Percentiles rank a stretch among this genome's conserved stretches.
These are phyloP conservation scores for Gymnodraco acuticeps DNA, from an alignment of 2,797 vertebrate species.

Conservation along the genomic window DNA sequence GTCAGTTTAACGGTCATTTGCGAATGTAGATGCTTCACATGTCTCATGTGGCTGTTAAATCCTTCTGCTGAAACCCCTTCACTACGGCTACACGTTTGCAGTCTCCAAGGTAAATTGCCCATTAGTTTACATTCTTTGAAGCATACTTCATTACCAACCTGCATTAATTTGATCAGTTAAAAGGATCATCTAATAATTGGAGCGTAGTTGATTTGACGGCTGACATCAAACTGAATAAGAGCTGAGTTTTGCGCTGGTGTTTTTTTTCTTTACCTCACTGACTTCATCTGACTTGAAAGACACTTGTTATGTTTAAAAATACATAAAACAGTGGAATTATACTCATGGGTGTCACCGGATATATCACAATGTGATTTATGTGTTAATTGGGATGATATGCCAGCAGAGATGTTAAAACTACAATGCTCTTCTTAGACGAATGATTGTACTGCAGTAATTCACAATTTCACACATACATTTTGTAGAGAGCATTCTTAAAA, in stretches of 20 bases:
- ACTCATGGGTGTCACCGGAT: constrained; percentile 27
- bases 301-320: constrained; percentile 50
- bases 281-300: constrained; percentile 41
- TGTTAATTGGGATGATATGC: constrained; percentile 55
- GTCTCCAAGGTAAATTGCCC: constrained; percentile 38
- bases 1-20: constrained; percentile 40
- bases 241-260: background rate
- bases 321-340: constrained; percentile 25
- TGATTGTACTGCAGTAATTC: constrained; percentile 4
- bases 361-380: constrained; percentile 28
- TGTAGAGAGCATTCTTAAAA: background rate
- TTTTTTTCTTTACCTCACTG: constrained; percentile 24
- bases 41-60: constrained; percentile 56
- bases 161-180: constrained; percentile 8
- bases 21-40: constrained; percentile 37
- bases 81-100: background rate
- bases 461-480: constrained; percentile 2
- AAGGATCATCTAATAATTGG: constrained; percentile 24
- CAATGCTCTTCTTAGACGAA: constrained; percentile 1
- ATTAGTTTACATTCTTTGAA: constrained; percentile 32
- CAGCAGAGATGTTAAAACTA: constrained; percentile 37
- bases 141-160: constrained; percentile 13
- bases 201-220: constrained; percentile 20
- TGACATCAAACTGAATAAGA: constrained; percentile 34
- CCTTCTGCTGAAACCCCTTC: constrained; percentile 31